Conservation (phyloP, 2,797 vertebrate species). For the Dermochelys coriacea region DNA sequence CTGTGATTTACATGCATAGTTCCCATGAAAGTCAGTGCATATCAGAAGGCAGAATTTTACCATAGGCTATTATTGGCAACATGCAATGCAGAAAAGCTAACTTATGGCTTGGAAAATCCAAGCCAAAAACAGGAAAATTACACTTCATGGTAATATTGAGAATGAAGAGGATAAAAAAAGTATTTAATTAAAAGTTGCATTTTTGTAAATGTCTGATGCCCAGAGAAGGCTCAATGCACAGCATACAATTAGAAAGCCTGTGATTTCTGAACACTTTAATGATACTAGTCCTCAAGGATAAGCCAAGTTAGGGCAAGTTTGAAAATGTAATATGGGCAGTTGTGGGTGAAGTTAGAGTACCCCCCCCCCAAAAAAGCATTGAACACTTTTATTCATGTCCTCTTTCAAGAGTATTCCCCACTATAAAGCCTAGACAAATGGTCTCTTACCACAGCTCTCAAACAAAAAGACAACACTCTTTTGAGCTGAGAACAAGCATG, state of each 20-base stretch:
- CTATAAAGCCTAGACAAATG: rapidly evolving
- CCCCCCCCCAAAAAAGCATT: neutral
- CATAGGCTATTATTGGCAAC: neutral
- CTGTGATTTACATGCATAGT: neutral
- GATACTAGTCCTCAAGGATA: rapidly evolving
- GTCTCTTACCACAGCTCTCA: neutral
- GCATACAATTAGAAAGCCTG: neutral
- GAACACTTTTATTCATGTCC: rapidly evolving
- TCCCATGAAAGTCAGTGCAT: rapidly evolving
- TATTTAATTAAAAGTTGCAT: rapidly evolving
- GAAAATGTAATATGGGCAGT: neutral
- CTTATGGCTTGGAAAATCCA: neutral
- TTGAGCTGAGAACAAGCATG: neutral
- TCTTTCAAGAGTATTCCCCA: neutral
- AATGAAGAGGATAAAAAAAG: neutral
- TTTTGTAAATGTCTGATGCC: neutral
- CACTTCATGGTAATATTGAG: neutral
- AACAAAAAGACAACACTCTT: neutral
- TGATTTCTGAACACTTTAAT: neutral
- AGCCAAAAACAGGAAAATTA: neutral
- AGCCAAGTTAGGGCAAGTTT: rapidly evolving
- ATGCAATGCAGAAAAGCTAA: neutral
- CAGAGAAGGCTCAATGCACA: neutral
- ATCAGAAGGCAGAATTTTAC: neutral
- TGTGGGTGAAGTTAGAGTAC: neutral